Percentiles rank a stretch among this genome's conserved stretches.
phyloP scores from a whole-genome alignment of 2,797 vertebrate genomes.

The Pseudopleuronectes americanus region DNA sequence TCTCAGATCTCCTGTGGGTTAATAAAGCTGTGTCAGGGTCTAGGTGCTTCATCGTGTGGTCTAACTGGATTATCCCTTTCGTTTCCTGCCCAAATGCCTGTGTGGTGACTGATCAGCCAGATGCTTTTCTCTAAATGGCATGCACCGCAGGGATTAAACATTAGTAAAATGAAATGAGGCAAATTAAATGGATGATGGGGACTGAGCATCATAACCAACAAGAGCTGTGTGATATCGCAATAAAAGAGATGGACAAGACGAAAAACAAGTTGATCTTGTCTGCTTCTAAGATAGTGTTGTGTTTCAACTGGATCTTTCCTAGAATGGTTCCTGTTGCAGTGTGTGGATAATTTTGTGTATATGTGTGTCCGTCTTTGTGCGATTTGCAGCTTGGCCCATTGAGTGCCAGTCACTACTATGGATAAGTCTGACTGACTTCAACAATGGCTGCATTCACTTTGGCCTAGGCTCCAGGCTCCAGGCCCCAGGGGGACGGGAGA shows the following conservation, averaged over 20 bases:
- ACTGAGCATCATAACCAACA: conserved; percentile 58
- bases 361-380: conserved; percentile 49
- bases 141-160: conserved; percentile 68
- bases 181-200: conserved; percentile 77
- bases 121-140: conserved; percentile 71
- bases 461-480: conserved; percentile 52
- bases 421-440: conserved; percentile 67
- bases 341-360: conserved; percentile 30
- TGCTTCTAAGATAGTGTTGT: conserved; percentile 16
- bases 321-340: conserved; percentile 21
- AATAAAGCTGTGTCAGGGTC: conserved; percentile 61
- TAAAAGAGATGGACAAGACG: conserved; percentile 54
- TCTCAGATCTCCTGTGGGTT: conserved; percentile 29
- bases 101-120: conserved; percentile 65
- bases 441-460: conserved; percentile 83
- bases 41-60: conserved; percentile 47
- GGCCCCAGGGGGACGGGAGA: conserved; percentile 67
- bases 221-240: conserved; percentile 64
- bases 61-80: conserved; percentile 66
- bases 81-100: conserved; percentile 68
- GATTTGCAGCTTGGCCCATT: conserved; percentile 46
- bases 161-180: conserved; percentile 76
- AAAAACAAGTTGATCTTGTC: conserved; percentile 46
- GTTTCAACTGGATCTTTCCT: conserved; percentile 25
- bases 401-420: conserved; percentile 66